Evolutionary conservation across 2,797 vertebrate genomes (phyloP), one percentile per base, ranked within the genome.

Genomic region (Argentina silus): DNA sequence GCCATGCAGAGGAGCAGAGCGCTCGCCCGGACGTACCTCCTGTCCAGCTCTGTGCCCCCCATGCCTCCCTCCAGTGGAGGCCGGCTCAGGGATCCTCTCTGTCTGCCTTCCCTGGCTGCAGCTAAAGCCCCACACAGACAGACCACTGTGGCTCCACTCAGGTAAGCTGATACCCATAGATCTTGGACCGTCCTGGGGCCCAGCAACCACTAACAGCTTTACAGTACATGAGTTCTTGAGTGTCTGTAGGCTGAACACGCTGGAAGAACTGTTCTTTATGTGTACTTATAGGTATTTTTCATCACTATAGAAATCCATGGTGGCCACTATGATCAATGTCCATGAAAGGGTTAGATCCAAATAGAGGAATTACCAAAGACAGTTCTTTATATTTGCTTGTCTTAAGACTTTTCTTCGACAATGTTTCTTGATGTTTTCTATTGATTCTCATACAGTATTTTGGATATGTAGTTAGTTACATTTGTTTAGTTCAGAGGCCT

Each of bases 51-150:
- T 0, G 71, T 79, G 3, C 67, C 73, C 0, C 85, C 84, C 7
- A 73, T 69, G 1, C 68, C 83, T n/a, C 0, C 78, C 6, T 44
- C 55, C 1, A 77, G 55, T 14, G 80, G 48, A 6, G n/a, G 14
- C 71, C 15, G 75, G 6, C 61, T 14, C 69, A 79, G 75, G 77
- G 69, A 81, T 53, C 70, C 85, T 0, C 75, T 93, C 17, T 85
- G 86, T 77, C 88, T 94, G 65, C 93, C 93, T 0, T 82, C 86
- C 0, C 85, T 94, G 0, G 10, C 79, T 8, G 12, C 80, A 17
- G 71, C 77, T 70, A 79, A 69, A 69, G 82, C 79, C 6, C 75
- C 80, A 6, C 75, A 68, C 59, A 83, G 79, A 63, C 74, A 61
- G 45, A 82, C 85, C 76, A 64, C 87, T 76, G 43, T 74, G 65